Evolutionary conservation across 2,888 invertebrate species (phyloP).

Genomic region (Lamproptera curius): DNA sequence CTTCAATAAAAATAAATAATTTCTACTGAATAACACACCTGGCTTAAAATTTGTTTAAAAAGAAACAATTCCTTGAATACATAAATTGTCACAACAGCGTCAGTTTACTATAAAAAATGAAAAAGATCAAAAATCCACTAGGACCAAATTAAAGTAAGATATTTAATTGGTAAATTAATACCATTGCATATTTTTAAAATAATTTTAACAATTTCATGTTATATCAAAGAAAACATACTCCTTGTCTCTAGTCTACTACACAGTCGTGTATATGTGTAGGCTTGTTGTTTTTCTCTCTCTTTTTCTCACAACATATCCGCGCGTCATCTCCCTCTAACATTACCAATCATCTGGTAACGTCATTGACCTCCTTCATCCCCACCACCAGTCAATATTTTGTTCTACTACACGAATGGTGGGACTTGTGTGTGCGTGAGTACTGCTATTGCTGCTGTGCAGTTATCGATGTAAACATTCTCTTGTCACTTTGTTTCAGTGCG

Average conservation of each 20-base stretch:
- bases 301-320: constrained; percentile 14
- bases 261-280: constrained; percentile 24
- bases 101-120: no score
- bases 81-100: no score
- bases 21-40: no score
- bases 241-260: constrained; percentile 16
- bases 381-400: constrained; percentile 51
- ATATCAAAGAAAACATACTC: constrained; percentile 15
- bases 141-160: no score
- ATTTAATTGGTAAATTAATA: no score
- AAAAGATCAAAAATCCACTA: no score
- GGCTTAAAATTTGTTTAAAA: no score
- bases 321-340: constrained; percentile 36
- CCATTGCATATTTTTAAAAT: no score
- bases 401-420: constrained; percentile 29
- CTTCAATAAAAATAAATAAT: no score
- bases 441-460: constrained; percentile 51
- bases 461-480: constrained; percentile 72
- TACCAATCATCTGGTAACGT: constrained; percentile 44
- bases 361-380: constrained; percentile 52
- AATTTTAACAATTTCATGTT: no score
- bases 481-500: constrained; percentile 68
- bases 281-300: constrained; percentile 52
- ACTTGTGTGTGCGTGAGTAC: constrained; percentile 49
- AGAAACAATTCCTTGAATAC: no score